Evolutionary conservation across 2,888 invertebrate species (phyloP).

Genomic region (Phanerotoma sp.): DNA sequence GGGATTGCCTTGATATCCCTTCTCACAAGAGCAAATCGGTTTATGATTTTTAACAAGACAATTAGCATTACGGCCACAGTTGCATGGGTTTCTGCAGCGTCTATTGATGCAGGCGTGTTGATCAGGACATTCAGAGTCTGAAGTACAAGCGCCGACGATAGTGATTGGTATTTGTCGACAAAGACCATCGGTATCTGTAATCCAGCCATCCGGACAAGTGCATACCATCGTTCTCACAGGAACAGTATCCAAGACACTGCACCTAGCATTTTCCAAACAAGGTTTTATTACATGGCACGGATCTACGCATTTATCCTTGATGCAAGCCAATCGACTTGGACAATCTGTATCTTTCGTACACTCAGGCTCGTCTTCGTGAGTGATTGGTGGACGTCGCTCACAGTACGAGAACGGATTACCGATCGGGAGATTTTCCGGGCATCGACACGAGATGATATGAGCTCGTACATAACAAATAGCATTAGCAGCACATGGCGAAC

Average conservation of each 20-base stretch:
- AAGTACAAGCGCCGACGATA: constrained; percentile 68
- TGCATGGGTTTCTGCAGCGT: constrained; percentile 84
- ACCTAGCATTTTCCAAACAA: constrained; percentile 73
- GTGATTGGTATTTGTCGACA: constrained; percentile 69
- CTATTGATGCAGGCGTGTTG: constrained; percentile 84
- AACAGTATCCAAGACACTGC: constrained; percentile 80
- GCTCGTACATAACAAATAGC: constrained; percentile 79
- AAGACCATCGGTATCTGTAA: constrained; percentile 76
- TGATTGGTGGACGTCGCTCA: constrained; percentile 59
- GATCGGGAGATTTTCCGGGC: constrained; percentile 75
- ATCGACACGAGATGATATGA: constrained; percentile 79
- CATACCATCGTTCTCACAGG: constrained; percentile 88
- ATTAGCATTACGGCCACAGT: constrained; percentile 81
- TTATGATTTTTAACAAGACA: constrained; percentile 82
- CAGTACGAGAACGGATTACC: constrained; percentile 83
- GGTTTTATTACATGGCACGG: constrained; percentile 77
- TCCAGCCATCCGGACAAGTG: constrained; percentile 82
- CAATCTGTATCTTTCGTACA: constrained; percentile 80
- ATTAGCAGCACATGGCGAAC: constrained; percentile 78
- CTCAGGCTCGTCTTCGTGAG: constrained; percentile 62
- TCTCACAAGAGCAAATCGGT: constrained; percentile 82
- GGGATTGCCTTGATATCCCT: constrained; percentile 85
- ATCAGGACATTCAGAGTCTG: constrained; percentile 76
- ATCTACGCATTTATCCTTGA: constrained; percentile 75
- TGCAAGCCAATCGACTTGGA: constrained; percentile 77